These are phyloP conservation scores for Desmodus rotundus DNA, from an alignment of 2,113 vertebrate species.

Conservation along the genomic window DNA sequence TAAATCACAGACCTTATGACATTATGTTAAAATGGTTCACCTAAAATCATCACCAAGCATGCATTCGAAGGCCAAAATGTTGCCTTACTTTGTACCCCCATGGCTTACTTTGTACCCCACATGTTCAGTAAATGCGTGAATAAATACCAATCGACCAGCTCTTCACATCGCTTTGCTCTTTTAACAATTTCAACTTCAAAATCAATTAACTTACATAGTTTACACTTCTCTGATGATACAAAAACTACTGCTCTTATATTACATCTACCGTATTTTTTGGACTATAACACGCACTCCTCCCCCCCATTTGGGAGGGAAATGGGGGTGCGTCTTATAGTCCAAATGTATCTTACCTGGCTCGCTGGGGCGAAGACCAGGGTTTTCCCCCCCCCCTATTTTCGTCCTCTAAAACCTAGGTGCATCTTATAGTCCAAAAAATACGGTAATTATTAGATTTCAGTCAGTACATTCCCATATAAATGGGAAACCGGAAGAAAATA, in stretches of 20 bases:
- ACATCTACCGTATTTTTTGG: no score
- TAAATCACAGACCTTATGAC: not conserved
- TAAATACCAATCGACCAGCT: not conserved
- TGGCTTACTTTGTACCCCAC: no score
- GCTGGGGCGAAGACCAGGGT: no score
- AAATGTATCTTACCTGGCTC: no score
- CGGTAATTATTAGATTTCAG: not conserved
- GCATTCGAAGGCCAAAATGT: not conserved
- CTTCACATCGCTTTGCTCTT: not conserved
- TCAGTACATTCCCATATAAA: not conserved
- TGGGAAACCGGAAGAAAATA: not conserved
- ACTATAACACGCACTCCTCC: no score
- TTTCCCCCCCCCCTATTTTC: no score
- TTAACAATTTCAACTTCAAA: constrained; percentile 25
- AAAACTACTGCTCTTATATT: not conserved
- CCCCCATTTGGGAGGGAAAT: no score
- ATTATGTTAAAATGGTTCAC: not conserved
- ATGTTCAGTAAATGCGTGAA: not conserved
- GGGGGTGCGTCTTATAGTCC: no score
- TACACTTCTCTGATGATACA: not conserved
- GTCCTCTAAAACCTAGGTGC: no score
- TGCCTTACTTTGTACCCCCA: not conserved
- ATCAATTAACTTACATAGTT: not conserved
- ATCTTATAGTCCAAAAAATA: no score
- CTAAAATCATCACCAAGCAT: not conserved